Evolutionary conservation across 2,888 invertebrate species (phyloP).

Genomic region (Tetramorium bicarinatum): DNA sequence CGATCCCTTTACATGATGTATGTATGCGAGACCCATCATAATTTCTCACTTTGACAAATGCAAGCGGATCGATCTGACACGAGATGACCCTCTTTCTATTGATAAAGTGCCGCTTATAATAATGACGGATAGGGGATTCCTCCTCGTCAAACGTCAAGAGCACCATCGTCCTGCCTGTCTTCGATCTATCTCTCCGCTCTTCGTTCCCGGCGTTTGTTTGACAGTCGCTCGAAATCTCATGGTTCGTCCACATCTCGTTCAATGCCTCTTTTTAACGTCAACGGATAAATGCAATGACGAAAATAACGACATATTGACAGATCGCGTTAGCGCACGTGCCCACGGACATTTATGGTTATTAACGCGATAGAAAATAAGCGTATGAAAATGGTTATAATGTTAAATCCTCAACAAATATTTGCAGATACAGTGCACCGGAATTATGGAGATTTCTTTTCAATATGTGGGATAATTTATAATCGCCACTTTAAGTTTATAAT

Average conservation of each 20-base stretch:
- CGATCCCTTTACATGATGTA: constrained; percentile 50
- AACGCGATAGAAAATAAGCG: constrained; percentile 26
- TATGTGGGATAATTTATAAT: not conserved
- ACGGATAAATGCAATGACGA: constrained; percentile 37
- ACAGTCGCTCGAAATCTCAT: constrained; percentile 51
- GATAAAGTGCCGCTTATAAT: constrained; percentile 66
- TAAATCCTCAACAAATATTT: constrained; percentile 41
- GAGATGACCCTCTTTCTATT: constrained; percentile 56
- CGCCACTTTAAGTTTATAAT: constrained; percentile 4
- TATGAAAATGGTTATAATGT: constrained; percentile 18
- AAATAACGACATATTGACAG: constrained; percentile 28
- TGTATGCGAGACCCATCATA: constrained; percentile 61
- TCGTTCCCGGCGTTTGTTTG: constrained; percentile 48
- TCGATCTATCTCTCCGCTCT: constrained; percentile 53
- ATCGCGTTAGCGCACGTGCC: constrained; percentile 28
- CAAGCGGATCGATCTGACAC: constrained; percentile 66
- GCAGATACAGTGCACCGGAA: not conserved
- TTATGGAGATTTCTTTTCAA: not conserved
- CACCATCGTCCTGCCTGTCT: constrained; percentile 56
- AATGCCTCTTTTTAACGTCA: constrained; percentile 40
- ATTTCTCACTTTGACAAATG: constrained; percentile 64
- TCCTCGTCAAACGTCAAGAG: constrained; percentile 56
- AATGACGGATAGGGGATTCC: constrained; percentile 64
- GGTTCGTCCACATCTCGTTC: constrained; percentile 17
- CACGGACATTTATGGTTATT: constrained; percentile 33